These are phyloP conservation scores for Dendroctonus valens DNA, from an alignment of 1,140 invertebrate species.

Conservation along the genomic window DNA sequence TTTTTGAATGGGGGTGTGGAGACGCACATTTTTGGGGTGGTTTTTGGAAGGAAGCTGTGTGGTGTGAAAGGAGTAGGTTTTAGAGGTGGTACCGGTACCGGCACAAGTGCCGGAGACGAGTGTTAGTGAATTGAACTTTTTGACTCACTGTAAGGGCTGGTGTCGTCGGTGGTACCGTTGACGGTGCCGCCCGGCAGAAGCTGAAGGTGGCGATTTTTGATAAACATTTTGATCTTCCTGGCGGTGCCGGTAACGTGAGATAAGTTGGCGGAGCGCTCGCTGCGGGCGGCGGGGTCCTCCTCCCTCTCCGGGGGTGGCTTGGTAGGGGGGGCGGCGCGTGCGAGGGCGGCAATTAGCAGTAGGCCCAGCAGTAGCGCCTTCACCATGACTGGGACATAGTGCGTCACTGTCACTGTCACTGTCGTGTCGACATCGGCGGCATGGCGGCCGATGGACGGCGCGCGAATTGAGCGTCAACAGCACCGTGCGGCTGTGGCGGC, in stretches of 20 bases:
- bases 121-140: not conserved
- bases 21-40: no score
- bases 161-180: conserved; percentile 72
- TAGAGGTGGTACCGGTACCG: no score
- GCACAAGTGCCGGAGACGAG: no score
- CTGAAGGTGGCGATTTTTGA: conserved; percentile 76
- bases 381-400: conserved; percentile 52
- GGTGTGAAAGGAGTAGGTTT: no score
- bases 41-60: no score
- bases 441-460: conserved; percentile 13
- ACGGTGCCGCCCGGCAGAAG: conserved; percentile 75
- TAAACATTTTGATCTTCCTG: conserved; percentile 75
- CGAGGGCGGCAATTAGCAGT: conserved; percentile 47
- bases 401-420: conserved; percentile 47
- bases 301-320: conserved; percentile 31
- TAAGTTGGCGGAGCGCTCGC: conserved; percentile 70
- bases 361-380: conserved; percentile 50
- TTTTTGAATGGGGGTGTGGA: no score
- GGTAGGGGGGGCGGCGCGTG: conserved; percentile 43
- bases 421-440: conserved; percentile 32
- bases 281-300: conserved; percentile 49
- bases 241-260: conserved; percentile 70
- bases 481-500: conserved; percentile 38
- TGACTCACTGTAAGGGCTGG: conserved; percentile 78
- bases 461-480: conserved; percentile 38